Conservation (phyloP, 64 coral and sea anemone genomes). For the Pocillopora verrucosa region DNA sequence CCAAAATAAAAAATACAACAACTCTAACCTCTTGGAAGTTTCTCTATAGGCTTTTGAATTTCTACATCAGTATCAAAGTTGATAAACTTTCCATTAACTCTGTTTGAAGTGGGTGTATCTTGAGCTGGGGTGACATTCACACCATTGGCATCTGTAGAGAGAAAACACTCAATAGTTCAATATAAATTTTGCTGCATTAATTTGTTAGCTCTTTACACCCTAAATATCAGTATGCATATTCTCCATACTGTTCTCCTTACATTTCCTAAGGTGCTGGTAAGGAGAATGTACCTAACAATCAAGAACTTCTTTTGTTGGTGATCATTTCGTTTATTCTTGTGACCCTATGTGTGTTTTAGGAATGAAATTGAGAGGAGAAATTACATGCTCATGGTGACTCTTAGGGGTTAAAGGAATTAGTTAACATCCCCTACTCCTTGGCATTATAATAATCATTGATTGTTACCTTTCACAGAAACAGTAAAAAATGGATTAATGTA, state of each 20-base stretch:
- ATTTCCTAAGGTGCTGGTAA: too few species aligned
- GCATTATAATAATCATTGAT: too few species aligned
- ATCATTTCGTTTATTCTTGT: too few species aligned
- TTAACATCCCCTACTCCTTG: too few species aligned
- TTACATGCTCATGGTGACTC: too few species aligned
- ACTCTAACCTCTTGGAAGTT: slow-evolving; percentile 74
- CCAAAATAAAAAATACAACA: background rate
- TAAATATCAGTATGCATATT: too few species aligned
- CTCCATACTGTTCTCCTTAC: too few species aligned
- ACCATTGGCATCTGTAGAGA: slow-evolving; percentile 55
- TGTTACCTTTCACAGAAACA: slow-evolving; percentile 78
- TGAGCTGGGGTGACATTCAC: slow-evolving; percentile 71
- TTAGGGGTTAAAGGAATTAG: too few species aligned
- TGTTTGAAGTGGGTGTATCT: slow-evolving; percentile 79
- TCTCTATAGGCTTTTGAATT: slow-evolving; percentile 86
- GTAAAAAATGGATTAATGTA: slow-evolving; percentile 81
- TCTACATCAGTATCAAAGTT: slow-evolving; percentile 86
- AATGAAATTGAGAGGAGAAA: too few species aligned
- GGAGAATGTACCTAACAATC: too few species aligned
- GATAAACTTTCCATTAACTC: slow-evolving; percentile 74
- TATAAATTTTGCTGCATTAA: background rate
- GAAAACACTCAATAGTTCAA: background rate
- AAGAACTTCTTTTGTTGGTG: too few species aligned
- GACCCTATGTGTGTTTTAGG: too few species aligned
- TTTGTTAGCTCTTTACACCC: background rate